Conservation (phyloP, 2,888 invertebrate species). For the Hyppa rectilinea region DNA sequence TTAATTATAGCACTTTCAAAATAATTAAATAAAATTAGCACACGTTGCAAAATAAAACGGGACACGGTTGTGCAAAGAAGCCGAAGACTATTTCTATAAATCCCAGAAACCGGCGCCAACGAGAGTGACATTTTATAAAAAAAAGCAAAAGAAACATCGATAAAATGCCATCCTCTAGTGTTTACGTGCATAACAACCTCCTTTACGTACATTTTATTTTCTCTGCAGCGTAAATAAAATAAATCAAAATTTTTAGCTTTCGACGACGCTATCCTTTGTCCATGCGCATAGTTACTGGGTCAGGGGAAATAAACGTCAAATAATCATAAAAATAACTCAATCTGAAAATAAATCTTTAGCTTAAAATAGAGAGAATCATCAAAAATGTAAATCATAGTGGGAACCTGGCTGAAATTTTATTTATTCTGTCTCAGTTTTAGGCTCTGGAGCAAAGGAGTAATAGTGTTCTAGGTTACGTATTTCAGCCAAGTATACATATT, state of each 20-base stretch:
- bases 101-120: constrained; percentile 53
- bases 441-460: background rate
- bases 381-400: background rate
- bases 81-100: background rate
- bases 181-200: constrained; percentile 44
- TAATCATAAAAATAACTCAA: constrained; percentile 71
- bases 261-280: constrained; percentile 68
- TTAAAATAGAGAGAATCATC: constrained; percentile 42
- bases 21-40: background rate
- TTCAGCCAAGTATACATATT: constrained; percentile 17
- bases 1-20: background rate
- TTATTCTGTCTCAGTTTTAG: too few relatives aligned
- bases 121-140: constrained; percentile 67
- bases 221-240: constrained; percentile 84
- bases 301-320: constrained; percentile 68
- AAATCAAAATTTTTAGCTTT: constrained; percentile 72
- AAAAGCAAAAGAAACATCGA: constrained; percentile 52
- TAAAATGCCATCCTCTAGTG: constrained; percentile 79
- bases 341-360: constrained; percentile 80
- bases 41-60: background rate
- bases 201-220: constrained; percentile 88
- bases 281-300: constrained; percentile 76
- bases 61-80: constrained; percentile 6
- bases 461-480: background rate
- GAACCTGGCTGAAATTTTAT: constrained; percentile 17